Evolutionary conservation across 1,140 invertebrate genomes (phyloP), one percentile per base, ranked within the genome.

Genomic region (Eumaeus atala): DNA sequence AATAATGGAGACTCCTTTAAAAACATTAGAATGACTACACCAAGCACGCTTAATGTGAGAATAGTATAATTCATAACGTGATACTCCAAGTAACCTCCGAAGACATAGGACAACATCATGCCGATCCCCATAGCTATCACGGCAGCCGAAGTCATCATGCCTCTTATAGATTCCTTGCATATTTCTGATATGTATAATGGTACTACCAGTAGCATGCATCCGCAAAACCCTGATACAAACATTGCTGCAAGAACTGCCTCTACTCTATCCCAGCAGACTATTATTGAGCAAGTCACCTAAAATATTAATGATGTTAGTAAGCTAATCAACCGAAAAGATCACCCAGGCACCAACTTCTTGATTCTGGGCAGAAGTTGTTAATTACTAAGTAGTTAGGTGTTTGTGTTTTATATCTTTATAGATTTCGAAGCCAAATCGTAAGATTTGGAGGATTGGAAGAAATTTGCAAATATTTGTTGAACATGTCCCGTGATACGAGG

Each of bases 91-190:
- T 57, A 54, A 0, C 73, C 75, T 11, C 74, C 74, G 2, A 78
- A 16, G 0, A 72, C 3, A 37, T 75, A 78, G 0, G 74, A 72
- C 0, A 77, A 9, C 11, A 82, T 61, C 64, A 74, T 70, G 0
- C 78, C 78, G 0, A 79, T 7, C 0, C 67, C 68, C 34, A 70
- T 75, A 47, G 67, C 73, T 28, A 77, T 58, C 54, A 82, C 70
- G 6, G 66, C 54, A 7, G 55, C 48, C 1, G 76, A 71, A 0
- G 66, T 62, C 76, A 79, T 77, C 0, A 67, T 61, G 0, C 78
- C 78, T 44, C 78, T 47, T 1, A 82, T 70, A 1, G 70, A 72
- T 4, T 73, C 70, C 34, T 82, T 59, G 52, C 74, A 82, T 18
- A 77, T 66, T 59, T 82, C 78, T 8, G 71, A 62, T 11, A 82